Percentiles rank a stretch among this genome's conserved stretches.
Conservation (phyloP, 2,888 invertebrate genomes). For the Limnephilus lunatus region DNA sequence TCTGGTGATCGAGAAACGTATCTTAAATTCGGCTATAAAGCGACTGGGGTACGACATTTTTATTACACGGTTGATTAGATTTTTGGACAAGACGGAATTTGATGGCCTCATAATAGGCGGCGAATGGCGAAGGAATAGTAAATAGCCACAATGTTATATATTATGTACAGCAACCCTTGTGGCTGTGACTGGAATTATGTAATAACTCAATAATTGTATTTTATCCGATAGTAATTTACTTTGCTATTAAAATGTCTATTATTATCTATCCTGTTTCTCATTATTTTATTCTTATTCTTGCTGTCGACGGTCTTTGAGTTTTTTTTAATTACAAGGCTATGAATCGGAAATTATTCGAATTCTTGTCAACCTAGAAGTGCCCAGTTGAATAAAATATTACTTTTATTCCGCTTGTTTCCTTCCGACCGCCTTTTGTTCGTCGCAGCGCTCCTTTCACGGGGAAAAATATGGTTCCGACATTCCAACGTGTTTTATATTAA, state of each 20-base stretch:
- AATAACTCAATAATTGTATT: neutral
- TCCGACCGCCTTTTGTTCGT: conserved; percentile 14
- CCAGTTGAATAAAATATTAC: conserved; percentile 33
- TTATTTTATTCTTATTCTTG: neutral
- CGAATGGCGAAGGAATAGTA: neutral
- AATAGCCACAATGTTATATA: neutral
- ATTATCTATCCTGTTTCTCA: neutral
- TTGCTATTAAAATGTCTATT: neutral
- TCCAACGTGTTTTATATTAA: conserved; percentile 39
- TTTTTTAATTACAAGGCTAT: neutral
- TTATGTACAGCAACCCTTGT: neutral
- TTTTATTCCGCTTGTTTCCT: conserved; percentile 26
- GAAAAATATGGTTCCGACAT: conserved; percentile 22
- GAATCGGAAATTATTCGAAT: conserved; percentile 10
- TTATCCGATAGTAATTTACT: neutral
- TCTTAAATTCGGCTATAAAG: neutral
- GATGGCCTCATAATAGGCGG: neutral
- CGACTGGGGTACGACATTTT: conserved; percentile 2
- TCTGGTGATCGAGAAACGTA: neutral
- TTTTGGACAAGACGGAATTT: neutral
- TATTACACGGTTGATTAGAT: neutral
- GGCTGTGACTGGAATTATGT: neutral
- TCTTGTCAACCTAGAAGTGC: conserved; percentile 10
- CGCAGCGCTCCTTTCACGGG: neutral
- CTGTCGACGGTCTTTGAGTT: neutral